Percentiles rank a stretch among this genome's conserved stretches.
Conservation (phyloP, 2,113 vertebrate genomes). For the Anarrhichthys ocellatus region DNA sequence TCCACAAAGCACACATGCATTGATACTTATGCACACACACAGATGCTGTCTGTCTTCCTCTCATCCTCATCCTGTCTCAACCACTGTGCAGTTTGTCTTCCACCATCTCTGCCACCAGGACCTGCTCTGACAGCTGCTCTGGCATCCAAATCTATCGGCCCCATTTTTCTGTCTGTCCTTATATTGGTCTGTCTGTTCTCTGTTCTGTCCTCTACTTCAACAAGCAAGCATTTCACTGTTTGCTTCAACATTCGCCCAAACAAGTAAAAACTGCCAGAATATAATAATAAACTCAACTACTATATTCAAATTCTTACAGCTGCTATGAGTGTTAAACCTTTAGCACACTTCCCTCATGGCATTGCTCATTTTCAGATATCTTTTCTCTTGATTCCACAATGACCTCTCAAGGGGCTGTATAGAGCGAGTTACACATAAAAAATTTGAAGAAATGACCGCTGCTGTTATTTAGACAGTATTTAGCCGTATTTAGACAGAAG, state of each 20-base stretch:
- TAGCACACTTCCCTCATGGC: neutral
- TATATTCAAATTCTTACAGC: neutral
- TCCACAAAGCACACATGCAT: constrained; percentile 52
- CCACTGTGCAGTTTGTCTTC: constrained; percentile 49
- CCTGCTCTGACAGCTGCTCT: constrained; percentile 56
- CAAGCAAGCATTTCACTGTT: constrained; percentile 6
- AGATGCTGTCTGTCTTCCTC: constrained; percentile 64
- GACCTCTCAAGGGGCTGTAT: neutral
- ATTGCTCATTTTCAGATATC: neutral
- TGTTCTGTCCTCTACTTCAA: neutral
- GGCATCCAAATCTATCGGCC: constrained; percentile 30
- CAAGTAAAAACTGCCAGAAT: neutral
- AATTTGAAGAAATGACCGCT: neutral
- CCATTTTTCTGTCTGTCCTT: constrained; percentile 8
- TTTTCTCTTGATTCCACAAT: neutral
- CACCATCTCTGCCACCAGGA: constrained; percentile 48
- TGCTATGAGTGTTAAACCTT: neutral
- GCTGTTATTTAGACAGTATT: neutral
- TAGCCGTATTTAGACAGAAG: neutral
- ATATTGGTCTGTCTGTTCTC: constrained; percentile 7
- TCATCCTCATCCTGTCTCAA: constrained; percentile 70
- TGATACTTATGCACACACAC: constrained; percentile 38
- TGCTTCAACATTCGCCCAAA: neutral
- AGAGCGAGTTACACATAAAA: neutral
- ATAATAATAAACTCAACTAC: neutral